Evolutionary conservation across 53 echinoderm and acorn worm genomes (phyloP).

Genomic region (Astropecten irregularis): DNA sequence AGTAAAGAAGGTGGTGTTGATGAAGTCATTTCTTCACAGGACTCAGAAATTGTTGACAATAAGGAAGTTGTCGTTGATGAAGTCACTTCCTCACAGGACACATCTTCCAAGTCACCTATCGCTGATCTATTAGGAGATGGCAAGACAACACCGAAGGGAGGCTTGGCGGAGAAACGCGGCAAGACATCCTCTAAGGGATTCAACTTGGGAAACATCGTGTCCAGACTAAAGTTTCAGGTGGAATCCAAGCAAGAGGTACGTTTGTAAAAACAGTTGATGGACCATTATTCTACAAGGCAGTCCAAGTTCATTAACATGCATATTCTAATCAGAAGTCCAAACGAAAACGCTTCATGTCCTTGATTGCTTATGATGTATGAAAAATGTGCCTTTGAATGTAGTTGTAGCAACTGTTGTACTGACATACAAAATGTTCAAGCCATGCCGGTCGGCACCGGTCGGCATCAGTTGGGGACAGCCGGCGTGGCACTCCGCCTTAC

Average conservation of each 20-base stretch:
- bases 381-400: no score
- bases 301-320: not conserved
- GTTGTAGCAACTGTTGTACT: no score
- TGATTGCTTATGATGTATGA: no score
- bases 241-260: conserved; percentile 56
- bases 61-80: conserved; percentile 11
- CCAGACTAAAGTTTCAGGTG: conserved; percentile 47
- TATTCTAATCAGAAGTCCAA: no score
- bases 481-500: no score
- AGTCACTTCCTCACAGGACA: not conserved
- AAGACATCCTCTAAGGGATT: conserved; percentile 30
- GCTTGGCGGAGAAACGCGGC: conserved; percentile 35
- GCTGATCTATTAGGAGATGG: conserved; percentile 1
- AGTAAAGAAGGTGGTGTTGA: conserved; percentile 3
- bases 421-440: no score
- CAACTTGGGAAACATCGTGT: conserved; percentile 59
- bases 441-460: no score
- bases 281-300: not conserved
- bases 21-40: not conserved
- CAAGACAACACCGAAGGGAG: conserved; percentile 16
- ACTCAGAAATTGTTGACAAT: not conserved
- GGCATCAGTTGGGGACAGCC: no score
- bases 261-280: not conserved
- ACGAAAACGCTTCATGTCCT: no score
- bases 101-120: conserved; percentile 20